Percentiles rank a stretch among this genome's conserved stretches.
Evolutionary conservation across 2,797 vertebrate species (phyloP).

Genomic region (Gephyroberyx darwinii): DNA sequence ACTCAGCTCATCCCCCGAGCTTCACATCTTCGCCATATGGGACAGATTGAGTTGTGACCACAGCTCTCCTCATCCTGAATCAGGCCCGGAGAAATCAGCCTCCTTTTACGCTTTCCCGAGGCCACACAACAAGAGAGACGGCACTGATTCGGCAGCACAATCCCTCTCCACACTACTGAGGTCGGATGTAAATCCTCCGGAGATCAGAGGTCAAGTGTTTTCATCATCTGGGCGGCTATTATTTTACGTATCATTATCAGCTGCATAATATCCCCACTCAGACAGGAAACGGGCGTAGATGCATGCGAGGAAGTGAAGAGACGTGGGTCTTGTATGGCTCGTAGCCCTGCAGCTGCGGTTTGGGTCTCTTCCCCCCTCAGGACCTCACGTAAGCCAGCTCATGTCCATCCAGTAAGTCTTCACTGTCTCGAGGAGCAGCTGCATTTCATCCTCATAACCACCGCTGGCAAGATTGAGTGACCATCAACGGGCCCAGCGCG

Average conservation of each 20-base stretch:
- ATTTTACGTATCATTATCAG: constrained; percentile 70
- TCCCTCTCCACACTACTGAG: constrained; percentile 48
- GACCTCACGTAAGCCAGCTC: constrained; percentile 66
- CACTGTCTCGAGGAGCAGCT: constrained; percentile 65
- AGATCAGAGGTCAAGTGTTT: constrained; percentile 70
- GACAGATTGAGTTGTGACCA: constrained; percentile 76
- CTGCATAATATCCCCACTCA: constrained; percentile 48
- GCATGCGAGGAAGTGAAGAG: constrained; percentile 54
- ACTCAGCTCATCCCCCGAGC: constrained; percentile 59
- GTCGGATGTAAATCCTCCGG: constrained; percentile 62
- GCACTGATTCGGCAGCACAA: constrained; percentile 59
- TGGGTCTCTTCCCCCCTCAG: constrained; percentile 45
- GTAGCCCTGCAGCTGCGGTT: constrained; percentile 73
- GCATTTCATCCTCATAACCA: constrained; percentile 66
- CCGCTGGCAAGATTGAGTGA: constrained; percentile 56
- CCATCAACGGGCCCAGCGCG: constrained; percentile 39
- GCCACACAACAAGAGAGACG: constrained; percentile 74
- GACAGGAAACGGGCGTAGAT: constrained; percentile 62
- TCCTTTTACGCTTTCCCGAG: constrained; percentile 69
- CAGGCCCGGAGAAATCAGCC: constrained; percentile 71
- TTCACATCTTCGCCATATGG: constrained; percentile 76
- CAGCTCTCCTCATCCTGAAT: constrained; percentile 75
- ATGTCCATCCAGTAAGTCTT: constrained; percentile 60
- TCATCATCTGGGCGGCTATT: constrained; percentile 63
- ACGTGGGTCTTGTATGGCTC: constrained; percentile 56